Conservation (phyloP, 2,888 invertebrate species). For the Corythucha ciliata region DNA sequence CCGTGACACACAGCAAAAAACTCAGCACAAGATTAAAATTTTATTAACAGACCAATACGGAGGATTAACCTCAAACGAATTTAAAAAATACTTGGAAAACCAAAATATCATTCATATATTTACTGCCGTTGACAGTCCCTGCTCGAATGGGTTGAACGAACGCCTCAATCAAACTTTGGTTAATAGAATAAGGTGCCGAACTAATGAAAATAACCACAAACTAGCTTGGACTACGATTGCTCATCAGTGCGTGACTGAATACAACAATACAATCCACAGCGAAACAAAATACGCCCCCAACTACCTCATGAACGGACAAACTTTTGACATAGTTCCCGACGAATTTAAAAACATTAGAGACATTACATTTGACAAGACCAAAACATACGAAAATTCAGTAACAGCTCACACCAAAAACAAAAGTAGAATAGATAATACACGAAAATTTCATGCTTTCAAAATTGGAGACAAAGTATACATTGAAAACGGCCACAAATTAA, state of each 20-base stretch:
- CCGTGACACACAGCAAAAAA: slow-evolving; percentile 19
- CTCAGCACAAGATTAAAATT: slow-evolving; percentile 20
- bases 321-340: not conserved
- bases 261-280: slow-evolving; percentile 10
- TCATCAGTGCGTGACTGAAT: slow-evolving; percentile 1
- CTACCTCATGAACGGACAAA: slow-evolving; percentile 1
- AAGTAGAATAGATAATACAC: slow-evolving; percentile 4
- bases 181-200: not conserved
- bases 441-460: not conserved
- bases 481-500: not conserved
- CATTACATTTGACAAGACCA: slow-evolving; percentile 21
- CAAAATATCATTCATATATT: slow-evolving; percentile 29
- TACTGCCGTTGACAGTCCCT: slow-evolving; percentile 4
- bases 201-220: not conserved
- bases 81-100: slow-evolving; percentile 32
- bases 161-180: not conserved
- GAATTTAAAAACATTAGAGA: slow-evolving; percentile 8
- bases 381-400: slow-evolving; percentile 20
- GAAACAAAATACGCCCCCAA: slow-evolving; percentile 7
- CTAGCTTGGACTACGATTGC: slow-evolving; percentile 3
- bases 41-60: slow-evolving; percentile 35
- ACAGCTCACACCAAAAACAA: slow-evolving; percentile 22
- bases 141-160: slow-evolving; percentile 2
- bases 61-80: slow-evolving; percentile 35
- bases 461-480: slow-evolving; percentile 13